A percentile compares a stretch with the other conserved stretches of the same genome.
Evolutionary conservation across 2,113 vertebrate genomes (phyloP).

Genomic region (Tragelaphus strepsiceros): DNA sequence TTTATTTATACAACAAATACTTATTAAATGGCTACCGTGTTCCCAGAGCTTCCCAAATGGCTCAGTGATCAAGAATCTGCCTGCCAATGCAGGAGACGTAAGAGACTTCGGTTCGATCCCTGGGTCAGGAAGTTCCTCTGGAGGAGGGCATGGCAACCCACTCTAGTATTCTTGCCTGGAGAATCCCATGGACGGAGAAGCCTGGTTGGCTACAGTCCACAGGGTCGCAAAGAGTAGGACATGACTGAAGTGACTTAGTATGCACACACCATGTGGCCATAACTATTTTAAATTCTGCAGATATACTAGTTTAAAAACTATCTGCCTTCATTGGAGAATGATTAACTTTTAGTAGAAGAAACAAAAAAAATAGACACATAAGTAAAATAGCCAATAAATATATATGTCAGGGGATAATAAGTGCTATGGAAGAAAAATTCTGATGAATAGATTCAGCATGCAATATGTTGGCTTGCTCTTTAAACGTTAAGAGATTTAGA

Average conservation of each 20-base stretch:
- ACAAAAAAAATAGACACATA: neutral
- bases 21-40: neutral
- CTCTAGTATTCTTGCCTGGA: neutral
- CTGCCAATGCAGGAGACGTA: neutral
- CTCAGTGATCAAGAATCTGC: neutral
- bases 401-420: neutral
- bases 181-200: neutral
- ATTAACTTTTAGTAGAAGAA: neutral
- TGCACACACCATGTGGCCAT: neutral
- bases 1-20: neutral
- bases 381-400: neutral
- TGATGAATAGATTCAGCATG: neutral
- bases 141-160: neutral
- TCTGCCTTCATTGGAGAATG: neutral
- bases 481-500: neutral
- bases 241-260: neutral
- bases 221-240: neutral
- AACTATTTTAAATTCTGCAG: neutral
- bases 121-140: neutral
- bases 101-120: neutral
- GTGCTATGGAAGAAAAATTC: neutral
- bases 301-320: neutral
- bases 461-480: neutral
- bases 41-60: neutral
- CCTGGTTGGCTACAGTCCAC: neutral